Percentiles rank a stretch among this genome's conserved stretches.
phyloP scores from a whole-genome alignment of 2,797 vertebrate genomes.

The Notoglanidium macrostoma region DNA sequence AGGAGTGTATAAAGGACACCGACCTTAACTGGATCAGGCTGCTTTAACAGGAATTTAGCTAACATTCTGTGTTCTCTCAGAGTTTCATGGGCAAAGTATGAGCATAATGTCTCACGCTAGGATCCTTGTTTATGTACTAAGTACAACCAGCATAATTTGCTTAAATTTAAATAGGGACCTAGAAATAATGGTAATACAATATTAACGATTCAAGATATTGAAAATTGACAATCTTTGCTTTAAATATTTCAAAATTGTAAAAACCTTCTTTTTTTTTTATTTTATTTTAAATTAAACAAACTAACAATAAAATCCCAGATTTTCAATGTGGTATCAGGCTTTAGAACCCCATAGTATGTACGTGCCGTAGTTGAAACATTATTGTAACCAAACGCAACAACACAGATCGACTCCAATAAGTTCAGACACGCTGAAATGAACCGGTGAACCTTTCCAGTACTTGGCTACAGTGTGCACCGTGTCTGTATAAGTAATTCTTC shows the following conservation, averaged over 20 bases:
- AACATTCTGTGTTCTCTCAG: neutral
- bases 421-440: constrained; percentile 6
- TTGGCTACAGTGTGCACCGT: neutral
- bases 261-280: neutral
- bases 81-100: too few relatives aligned
- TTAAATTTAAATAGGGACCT: neutral
- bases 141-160: too few relatives aligned
- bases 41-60: neutral
- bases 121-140: neutral
- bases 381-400: constrained; percentile 2
- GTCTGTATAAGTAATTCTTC: constrained; percentile 16
- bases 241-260: neutral
- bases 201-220: neutral
- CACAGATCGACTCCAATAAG: neutral
- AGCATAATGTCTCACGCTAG: neutral
- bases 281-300: neutral
- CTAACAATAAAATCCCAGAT: neutral
- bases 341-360: neutral
- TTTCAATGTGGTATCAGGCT: neutral
- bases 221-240: neutral
- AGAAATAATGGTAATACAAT: neutral
- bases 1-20: neutral
- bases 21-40: neutral
- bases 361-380: neutral
- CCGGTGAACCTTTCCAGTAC: neutral